Conservation (phyloP, 1,140 invertebrate species). For the Bombus confusus region DNA sequence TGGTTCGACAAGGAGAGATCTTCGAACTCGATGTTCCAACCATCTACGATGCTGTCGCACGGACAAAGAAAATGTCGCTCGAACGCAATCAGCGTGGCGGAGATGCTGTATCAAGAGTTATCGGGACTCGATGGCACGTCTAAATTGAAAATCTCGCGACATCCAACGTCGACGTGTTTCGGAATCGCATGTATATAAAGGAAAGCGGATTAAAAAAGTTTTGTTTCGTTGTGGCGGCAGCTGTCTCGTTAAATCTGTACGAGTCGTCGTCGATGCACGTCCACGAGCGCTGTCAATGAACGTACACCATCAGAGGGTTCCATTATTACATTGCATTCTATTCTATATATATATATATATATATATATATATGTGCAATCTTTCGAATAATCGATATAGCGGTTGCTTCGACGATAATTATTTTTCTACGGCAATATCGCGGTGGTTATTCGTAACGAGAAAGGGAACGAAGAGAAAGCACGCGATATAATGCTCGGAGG, state of each 20-base stretch:
- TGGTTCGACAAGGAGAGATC: no score
- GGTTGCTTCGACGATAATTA: neutral
- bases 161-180: neutral
- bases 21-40: no score
- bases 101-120: no score
- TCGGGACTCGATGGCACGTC: neutral
- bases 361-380: no score
- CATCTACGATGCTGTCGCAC: neutral
- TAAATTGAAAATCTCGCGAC: constrained; percentile 21
- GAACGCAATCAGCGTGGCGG: neutral
- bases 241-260: constrained; percentile 43
- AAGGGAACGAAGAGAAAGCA: neutral
- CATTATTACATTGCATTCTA: neutral
- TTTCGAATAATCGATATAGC: neutral
- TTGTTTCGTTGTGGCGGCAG: neutral
- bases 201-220: constrained; percentile 17
- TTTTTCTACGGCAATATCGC: neutral
- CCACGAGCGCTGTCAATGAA: neutral
- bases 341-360: no score
- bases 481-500: neutral
- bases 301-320: neutral
- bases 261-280: neutral
- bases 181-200: neutral
- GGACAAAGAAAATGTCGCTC: neutral
- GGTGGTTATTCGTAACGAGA: neutral